phyloP scores from a whole-genome alignment of 2,797 vertebrate species.

The Tadarida brasiliensis region DNA sequence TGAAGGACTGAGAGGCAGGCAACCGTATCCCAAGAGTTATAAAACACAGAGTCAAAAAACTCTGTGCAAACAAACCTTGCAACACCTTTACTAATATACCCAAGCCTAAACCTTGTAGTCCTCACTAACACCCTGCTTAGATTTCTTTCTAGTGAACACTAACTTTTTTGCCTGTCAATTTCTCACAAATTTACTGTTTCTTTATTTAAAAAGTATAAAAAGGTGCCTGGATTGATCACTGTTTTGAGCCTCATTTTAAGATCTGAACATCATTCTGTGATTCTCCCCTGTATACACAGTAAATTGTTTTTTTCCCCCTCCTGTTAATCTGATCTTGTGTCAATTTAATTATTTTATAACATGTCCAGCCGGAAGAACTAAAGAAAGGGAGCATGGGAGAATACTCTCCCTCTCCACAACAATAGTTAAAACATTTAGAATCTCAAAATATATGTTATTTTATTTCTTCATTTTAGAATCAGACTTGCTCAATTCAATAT shows the following conservation, averaged over 20 bases:
- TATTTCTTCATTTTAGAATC: neutral
- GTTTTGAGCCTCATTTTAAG: neutral
- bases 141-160: neutral
- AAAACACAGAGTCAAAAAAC: neutral
- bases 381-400: neutral
- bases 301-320: neutral
- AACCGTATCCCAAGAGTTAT: neutral
- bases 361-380: neutral
- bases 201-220: neutral
- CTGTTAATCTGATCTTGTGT: neutral
- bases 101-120: neutral
- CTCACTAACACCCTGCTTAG: neutral
- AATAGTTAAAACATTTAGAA: neutral
- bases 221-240: neutral
- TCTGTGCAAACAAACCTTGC: neutral
- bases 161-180: neutral
- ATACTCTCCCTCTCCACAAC: neutral
- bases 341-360: neutral
- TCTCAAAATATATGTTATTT: neutral
- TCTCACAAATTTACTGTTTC: neutral
- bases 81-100: neutral
- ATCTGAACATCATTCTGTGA: neutral
- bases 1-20: neutral
- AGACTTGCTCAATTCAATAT: neutral
- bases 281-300: neutral